Evolutionary conservation across 2,797 vertebrate genomes (phyloP), one percentile per base, ranked within the genome.

Genomic region (Glossophaga mutica): DNA sequence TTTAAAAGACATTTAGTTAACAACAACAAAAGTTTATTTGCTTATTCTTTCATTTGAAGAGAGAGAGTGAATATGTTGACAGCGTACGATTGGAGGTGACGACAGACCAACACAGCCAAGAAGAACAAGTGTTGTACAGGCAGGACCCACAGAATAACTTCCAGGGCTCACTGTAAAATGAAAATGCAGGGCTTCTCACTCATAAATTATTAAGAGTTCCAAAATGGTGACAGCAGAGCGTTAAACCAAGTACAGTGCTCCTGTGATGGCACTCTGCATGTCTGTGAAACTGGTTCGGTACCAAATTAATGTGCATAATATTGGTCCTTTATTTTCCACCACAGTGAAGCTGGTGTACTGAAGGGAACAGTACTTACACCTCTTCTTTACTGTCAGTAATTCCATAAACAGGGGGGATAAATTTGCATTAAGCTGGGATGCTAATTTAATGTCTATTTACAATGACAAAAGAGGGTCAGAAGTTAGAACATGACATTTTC

Each of bases 21-120:
- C 44, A 68, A 19, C 48, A 82, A 87, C 15, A 12, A 46, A 48
- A 71, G 9, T 3, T 59, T n/a, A 74, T 52, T 87, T 59, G 32
- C 29, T 70, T 82, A 62, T 65, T 77, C 32, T 94, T 95, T 93
- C 39, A 91, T 74, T 79, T 83, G 44, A 94, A 74, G 12, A 65
- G 3, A 65, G 3, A 88, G 26, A 62, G 32, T n/a, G 12, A 15
- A 24, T 18, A 6, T 67, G 83, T 44, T 93, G 22, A 83, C 52
- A 59, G 9, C 65, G 7, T 77, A 46, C 1, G 6, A 46, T 32
- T 50, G 22, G 55, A 94, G 48, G 67, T 21, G 24, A 90, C 18
- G 39, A 15, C 62, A 86, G 46, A 42, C 4, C 24, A 37, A 57
- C 2, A 34, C 9, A 26, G 44, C 44, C 82, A 90, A 70, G 32